Percentiles rank a stretch among this genome's conserved stretches.
Conservation (phyloP, 2,888 invertebrate species). For the Cryptus viduatorius region DNA sequence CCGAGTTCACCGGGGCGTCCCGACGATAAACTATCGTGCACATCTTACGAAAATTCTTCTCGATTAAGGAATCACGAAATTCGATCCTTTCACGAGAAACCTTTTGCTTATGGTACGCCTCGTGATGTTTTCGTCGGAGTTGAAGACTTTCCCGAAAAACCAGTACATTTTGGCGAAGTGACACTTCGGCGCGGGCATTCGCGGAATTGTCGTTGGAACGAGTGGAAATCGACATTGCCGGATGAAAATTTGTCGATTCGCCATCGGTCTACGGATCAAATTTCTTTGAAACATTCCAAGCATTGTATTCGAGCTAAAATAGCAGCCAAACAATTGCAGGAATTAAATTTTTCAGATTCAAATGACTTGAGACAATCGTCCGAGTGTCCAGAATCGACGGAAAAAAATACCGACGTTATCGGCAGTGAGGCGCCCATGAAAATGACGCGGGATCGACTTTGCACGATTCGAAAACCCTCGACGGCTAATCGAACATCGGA, state of each 20-base stretch:
- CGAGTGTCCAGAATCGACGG: neutral
- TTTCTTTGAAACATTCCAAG: neutral
- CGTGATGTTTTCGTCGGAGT: neutral
- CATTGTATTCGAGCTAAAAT: neutral
- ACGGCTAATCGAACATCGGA: slow-evolving; percentile 19
- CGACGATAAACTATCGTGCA: neutral
- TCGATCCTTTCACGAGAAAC: slow-evolving; percentile 53
- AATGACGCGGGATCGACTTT: neutral
- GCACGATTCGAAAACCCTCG: neutral
- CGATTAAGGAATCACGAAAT: slow-evolving; percentile 1
- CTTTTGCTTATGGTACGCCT: slow-evolving; percentile 38
- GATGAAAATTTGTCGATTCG: slow-evolving; percentile 19
- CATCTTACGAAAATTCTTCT: slow-evolving; percentile 5
- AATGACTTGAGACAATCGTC: neutral
- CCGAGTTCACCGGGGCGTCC: neutral
- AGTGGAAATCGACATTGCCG: slow-evolving; percentile 50
- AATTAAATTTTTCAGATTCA: neutral
- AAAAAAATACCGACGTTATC: slow-evolving; percentile 19
- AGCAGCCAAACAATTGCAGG: neutral
- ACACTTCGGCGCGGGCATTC: neutral
- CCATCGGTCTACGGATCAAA: neutral
- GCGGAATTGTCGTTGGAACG: slow-evolving; percentile 21
- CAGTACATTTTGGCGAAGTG: slow-evolving; percentile 26
- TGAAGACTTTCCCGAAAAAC: slow-evolving; percentile 35
- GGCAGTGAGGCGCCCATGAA: neutral